Evolutionary conservation across 2,888 invertebrate species (phyloP).

Genomic region (Fragum sueziense): DNA sequence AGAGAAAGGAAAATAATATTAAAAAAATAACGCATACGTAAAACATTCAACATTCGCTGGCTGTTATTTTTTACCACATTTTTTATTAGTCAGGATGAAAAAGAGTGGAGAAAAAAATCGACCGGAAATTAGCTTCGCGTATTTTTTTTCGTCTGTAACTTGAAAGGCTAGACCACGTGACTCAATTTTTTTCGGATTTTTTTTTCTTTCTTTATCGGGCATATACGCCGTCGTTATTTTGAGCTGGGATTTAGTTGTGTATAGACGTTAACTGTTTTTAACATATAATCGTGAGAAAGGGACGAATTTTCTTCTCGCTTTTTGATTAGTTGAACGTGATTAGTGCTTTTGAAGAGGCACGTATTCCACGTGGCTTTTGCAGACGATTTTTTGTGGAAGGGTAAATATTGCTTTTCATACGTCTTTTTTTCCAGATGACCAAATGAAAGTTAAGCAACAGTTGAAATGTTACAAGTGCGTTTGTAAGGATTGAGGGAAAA

Average conservation of each 20-base stretch:
- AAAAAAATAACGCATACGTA: background rate
- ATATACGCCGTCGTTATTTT: conserved; percentile 25
- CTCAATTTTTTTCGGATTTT: conserved; percentile 41
- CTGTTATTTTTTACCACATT: background rate
- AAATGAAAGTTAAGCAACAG: no score
- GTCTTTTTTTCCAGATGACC: no score
- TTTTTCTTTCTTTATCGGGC: conserved; percentile 49
- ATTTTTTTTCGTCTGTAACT: conserved; percentile 55
- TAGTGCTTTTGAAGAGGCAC: no score
- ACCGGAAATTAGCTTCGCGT: conserved; percentile 56
- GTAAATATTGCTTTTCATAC: background rate
- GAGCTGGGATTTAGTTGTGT: conserved; percentile 39
- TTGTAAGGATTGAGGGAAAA: no score
- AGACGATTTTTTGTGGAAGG: background rate
- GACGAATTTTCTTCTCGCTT: background rate
- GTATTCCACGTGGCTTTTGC: background rate
- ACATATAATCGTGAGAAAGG: background rate
- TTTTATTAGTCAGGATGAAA: conserved; percentile 15
- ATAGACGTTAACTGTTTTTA: conserved; percentile 4
- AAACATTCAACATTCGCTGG: background rate
- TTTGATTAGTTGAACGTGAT: background rate
- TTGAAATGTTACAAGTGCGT: no score
- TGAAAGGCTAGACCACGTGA: conserved; percentile 53
- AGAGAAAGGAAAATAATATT: background rate
- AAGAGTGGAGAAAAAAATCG: conserved; percentile 14